Percentiles rank a stretch among this genome's conserved stretches.
These are phyloP conservation scores for Cottus gobio DNA, from an alignment of 2,113 vertebrate genomes.

Conservation along the genomic window DNA sequence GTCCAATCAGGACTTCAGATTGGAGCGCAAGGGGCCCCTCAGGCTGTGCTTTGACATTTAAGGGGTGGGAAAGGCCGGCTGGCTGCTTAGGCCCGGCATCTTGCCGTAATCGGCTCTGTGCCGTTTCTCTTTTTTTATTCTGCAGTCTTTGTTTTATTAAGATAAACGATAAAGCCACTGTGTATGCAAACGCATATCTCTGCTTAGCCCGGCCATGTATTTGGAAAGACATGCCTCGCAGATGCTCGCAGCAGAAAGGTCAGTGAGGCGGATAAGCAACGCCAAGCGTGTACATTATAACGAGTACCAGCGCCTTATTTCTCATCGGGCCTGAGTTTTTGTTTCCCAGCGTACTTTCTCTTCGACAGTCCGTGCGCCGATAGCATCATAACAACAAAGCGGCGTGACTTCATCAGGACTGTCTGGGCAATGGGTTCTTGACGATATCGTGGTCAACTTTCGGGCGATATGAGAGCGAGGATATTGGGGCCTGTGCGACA, in stretches of 20 bases:
- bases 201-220: constrained; percentile 59
- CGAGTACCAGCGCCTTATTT: constrained; percentile 63
- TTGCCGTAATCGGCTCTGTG: constrained; percentile 52
- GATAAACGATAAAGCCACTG: constrained; percentile 74
- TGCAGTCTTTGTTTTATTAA: constrained; percentile 77
- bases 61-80: constrained; percentile 62
- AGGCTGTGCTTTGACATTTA: constrained; percentile 80
- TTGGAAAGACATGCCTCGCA: constrained; percentile 70
- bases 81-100: constrained; percentile 70
- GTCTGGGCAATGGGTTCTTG: constrained; percentile 32
- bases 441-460: constrained; percentile 61
- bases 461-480: constrained; percentile 56
- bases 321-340: constrained; percentile 61
- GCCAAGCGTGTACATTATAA: constrained; percentile 63
- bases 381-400: constrained; percentile 59
- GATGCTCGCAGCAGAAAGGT: constrained; percentile 72
- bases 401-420: constrained; percentile 59
- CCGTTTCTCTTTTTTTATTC: constrained; percentile 41
- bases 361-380: constrained; percentile 47
- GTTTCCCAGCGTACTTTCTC: constrained; percentile 32
- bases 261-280: constrained; percentile 71
- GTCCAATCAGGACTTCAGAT: constrained; percentile 72
- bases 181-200: constrained; percentile 60
- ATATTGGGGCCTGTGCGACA: constrained; percentile 42
- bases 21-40: constrained; percentile 42